phyloP scores from a whole-genome alignment of 2,888 invertebrate species.

The Lampropteryx suffumata region DNA sequence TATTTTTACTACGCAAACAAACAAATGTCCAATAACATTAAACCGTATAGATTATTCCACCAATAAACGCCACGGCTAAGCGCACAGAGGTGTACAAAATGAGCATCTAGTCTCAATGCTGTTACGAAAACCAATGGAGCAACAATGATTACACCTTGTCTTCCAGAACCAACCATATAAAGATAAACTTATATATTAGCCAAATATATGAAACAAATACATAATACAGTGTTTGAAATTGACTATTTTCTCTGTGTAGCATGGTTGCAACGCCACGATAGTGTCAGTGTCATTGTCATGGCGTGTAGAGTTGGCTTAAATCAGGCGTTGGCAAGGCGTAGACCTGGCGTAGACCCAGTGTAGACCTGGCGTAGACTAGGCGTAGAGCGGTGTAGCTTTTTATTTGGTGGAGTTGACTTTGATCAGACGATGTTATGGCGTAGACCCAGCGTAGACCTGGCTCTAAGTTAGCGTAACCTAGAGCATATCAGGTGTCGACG shows the following conservation, averaged over 20 bases:
- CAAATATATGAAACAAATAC: too few species aligned
- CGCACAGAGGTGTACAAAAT: constrained; percentile 25
- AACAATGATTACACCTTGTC: constrained; percentile 35
- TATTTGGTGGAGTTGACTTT: too few species aligned
- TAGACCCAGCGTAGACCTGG: neutral
- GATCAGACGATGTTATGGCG: neutral
- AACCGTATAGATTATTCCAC: too few species aligned
- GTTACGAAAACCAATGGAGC: constrained; percentile 40
- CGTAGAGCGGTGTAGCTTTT: too few species aligned
- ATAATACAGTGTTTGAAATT: too few species aligned
- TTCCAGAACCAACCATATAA: too few species aligned
- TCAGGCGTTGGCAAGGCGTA: neutral
- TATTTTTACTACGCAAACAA: neutral
- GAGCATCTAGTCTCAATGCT: constrained; percentile 18
- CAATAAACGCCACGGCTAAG: too few species aligned
- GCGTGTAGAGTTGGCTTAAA: neutral
- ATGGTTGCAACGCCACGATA: too few species aligned
- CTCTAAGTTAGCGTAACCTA: too few species aligned
- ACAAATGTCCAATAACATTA: neutral
- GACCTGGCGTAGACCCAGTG: neutral
- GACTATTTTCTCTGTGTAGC: too few species aligned
- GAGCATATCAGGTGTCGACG: neutral
- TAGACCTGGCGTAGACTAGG: neutral
- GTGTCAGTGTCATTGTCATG: too few species aligned
- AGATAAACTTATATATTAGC: too few species aligned